Evolutionary conservation across 2,888 invertebrate species (phyloP).

Genomic region (Nezara viridula): DNA sequence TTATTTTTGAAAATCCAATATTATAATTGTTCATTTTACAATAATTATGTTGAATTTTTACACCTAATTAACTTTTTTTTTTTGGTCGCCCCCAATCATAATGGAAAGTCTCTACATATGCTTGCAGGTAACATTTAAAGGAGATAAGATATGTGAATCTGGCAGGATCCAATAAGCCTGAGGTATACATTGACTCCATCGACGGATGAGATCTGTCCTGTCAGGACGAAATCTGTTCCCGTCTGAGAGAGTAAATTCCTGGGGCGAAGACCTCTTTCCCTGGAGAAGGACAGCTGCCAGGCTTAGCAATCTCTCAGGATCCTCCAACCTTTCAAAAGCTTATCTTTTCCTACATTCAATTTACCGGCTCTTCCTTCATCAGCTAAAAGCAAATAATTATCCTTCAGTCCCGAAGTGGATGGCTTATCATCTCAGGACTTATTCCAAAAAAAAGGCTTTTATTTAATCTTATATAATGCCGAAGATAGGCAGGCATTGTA

Average conservation of each 20-base stretch:
- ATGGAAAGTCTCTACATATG: too few species aligned
- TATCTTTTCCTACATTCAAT: background rate
- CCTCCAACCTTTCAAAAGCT: slow-evolving; percentile 14
- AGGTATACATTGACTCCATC: background rate
- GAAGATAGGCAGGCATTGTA: too few species aligned
- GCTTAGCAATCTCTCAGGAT: background rate
- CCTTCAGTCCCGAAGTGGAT: background rate
- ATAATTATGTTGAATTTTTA: too few species aligned
- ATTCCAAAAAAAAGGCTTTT: too few species aligned
- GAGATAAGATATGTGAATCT: background rate
- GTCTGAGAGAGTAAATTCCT: background rate
- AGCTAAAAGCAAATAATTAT: background rate
- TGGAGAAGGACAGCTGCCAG: background rate
- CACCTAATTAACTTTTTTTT: too few species aligned
- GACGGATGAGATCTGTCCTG: background rate
- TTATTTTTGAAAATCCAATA: too few species aligned
- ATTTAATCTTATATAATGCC: too few species aligned
- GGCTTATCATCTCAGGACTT: too few species aligned
- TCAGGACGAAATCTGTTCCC: background rate
- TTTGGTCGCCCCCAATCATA: too few species aligned
- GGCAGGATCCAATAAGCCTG: background rate
- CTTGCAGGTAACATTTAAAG: too few species aligned
- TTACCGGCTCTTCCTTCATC: background rate
- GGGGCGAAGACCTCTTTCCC: background rate
- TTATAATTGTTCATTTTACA: too few species aligned